These are phyloP conservation scores for Bibio marci DNA, from an alignment of 2,888 invertebrate species.

Conservation along the genomic window DNA sequence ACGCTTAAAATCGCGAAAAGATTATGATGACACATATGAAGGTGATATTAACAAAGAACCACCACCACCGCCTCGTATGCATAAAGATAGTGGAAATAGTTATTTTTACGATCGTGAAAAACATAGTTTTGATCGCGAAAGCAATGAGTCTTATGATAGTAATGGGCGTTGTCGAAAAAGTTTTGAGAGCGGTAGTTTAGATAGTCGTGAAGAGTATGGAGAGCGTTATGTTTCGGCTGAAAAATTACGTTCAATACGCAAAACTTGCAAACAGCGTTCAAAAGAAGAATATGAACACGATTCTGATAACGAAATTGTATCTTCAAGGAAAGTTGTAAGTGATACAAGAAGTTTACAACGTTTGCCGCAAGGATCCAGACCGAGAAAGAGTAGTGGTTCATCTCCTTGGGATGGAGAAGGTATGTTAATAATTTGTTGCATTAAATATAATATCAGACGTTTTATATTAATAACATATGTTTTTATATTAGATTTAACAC, in stretches of 20 bases:
- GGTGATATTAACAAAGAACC: conserved; percentile 13
- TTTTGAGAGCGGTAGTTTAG: conserved; percentile 28
- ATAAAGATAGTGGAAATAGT: conserved; percentile 12
- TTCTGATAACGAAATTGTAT: conserved; percentile 28
- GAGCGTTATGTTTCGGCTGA: conserved; percentile 24
- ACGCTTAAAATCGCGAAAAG: conserved; percentile 14
- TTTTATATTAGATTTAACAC: conserved; percentile 5
- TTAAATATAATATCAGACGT: no score
- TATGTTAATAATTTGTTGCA: no score
- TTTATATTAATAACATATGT: no score
- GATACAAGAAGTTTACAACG: conserved; percentile 23
- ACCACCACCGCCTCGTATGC: conserved; percentile 2
- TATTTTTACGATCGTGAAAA: conserved; percentile 27
- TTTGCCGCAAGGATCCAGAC: conserved; percentile 14
- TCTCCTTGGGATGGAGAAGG: conserved; percentile 39
- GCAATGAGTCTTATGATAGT: conserved; percentile 28
- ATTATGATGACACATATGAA: conserved; percentile 26
- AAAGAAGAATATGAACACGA: conserved; percentile 33
- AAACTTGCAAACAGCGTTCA: conserved; percentile 21
- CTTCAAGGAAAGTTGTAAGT: background rate
- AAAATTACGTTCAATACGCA: conserved; percentile 25
- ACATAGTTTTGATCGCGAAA: conserved; percentile 28
- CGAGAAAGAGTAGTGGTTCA: conserved; percentile 28
- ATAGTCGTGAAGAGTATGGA: conserved; percentile 25
- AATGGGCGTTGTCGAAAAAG: conserved; percentile 22